Conservation (phyloP, 2,888 invertebrate species). For the Strigamia maritima region DNA sequence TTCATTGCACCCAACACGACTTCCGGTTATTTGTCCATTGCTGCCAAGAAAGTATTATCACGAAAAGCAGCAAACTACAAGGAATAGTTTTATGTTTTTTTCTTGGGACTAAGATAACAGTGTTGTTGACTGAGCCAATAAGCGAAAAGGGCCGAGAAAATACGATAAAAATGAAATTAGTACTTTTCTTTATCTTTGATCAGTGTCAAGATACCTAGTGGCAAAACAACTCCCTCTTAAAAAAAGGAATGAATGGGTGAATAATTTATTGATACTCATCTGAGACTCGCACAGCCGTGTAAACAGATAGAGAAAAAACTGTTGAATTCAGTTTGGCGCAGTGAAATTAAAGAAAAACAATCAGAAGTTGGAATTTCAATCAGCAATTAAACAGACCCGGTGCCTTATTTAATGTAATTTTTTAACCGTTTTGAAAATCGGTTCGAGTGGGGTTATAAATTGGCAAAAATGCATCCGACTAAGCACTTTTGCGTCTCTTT, state of each 20-base stretch:
- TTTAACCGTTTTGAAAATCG: not conserved
- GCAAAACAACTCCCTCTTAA: not conserved
- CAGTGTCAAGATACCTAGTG: not conserved
- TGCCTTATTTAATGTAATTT: not conserved
- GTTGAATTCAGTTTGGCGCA: not conserved
- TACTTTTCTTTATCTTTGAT: not conserved
- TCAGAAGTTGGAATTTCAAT: not conserved
- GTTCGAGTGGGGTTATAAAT: conserved; percentile 2
- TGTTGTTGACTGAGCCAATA: conserved; percentile 8
- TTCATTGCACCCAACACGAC: conserved; percentile 8
- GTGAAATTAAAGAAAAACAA: not conserved
- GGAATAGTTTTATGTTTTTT: not conserved
- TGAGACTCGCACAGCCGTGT: not conserved
- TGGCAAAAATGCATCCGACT: conserved; percentile 14
- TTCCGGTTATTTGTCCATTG: conserved; percentile 2
- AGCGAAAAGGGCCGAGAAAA: conserved; percentile 6
- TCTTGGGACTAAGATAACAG: not conserved
- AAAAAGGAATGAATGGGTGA: not conserved
- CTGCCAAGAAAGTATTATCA: conserved; percentile 20
- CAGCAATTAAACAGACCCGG: not conserved
- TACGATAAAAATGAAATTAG: conserved; percentile 13
- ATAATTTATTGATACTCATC: not conserved
- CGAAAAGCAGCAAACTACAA: not conserved
- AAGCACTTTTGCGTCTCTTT: conserved; percentile 7
- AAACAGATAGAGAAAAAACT: not conserved